These are phyloP conservation scores for Anthonomus grandis DNA, from an alignment of 1,140 invertebrate genomes.

Conservation along the genomic window DNA sequence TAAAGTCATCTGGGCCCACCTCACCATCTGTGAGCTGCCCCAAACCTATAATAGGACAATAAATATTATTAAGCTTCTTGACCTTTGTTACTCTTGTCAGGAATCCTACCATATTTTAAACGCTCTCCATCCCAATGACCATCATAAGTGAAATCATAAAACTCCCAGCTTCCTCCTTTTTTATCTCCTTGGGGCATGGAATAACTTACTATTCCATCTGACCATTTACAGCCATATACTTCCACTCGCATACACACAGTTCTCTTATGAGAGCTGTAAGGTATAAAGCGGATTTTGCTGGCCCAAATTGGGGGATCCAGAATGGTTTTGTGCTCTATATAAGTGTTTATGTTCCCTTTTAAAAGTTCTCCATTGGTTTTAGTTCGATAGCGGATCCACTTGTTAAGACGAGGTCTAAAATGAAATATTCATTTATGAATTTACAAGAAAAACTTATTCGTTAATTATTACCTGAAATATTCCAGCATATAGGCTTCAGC, in stretches of 20 bases:
- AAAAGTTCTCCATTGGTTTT: conserved; percentile 64
- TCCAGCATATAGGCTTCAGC: conserved; percentile 74
- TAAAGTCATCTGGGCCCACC: conserved; percentile 65
- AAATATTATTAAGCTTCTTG: too few species aligned
- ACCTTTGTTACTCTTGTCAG: neutral
- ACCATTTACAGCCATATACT: conserved; percentile 69
- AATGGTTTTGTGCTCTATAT: conserved; percentile 68
- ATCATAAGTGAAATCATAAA: conserved; percentile 79
- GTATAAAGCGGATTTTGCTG: conserved; percentile 68
- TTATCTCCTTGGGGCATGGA: conserved; percentile 78
- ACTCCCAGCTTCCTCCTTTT: conserved; percentile 65
- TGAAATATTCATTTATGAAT: neutral
- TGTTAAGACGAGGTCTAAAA: conserved; percentile 55
- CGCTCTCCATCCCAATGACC: conserved; percentile 56
- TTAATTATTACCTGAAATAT: conserved; percentile 59
- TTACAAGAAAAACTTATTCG: neutral
- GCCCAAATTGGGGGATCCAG: conserved; percentile 72
- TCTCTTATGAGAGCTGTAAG: conserved; percentile 66
- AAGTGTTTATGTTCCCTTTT: conserved; percentile 78
- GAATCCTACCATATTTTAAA: conserved; percentile 57
- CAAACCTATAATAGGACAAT: conserved; percentile 54
- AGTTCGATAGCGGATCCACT: conserved; percentile 71
- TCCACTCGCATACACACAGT: conserved; percentile 79
- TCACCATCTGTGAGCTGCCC: conserved; percentile 77
- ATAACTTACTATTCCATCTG: conserved; percentile 74